Evolutionary conservation across 2,888 invertebrate genomes (phyloP).

Genomic region (Caradrina clavipalpis): DNA sequence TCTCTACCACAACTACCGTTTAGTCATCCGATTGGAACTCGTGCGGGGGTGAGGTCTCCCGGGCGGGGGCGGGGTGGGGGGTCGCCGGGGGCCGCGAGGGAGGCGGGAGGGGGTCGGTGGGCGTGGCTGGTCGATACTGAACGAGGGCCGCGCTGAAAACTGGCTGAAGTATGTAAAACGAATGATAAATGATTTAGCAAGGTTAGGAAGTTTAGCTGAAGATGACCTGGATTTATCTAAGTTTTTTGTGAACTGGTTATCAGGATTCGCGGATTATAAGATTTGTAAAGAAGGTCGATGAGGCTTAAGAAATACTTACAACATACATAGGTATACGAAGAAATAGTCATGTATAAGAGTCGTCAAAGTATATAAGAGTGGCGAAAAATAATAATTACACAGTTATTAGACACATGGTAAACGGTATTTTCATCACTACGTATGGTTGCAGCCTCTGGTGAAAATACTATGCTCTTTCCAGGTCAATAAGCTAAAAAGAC

Average conservation of each 20-base stretch:
- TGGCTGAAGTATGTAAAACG: constrained; percentile 56
- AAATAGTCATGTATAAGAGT: not conserved
- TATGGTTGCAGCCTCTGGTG: too few relatives aligned
- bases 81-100: constrained; percentile 12
- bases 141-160: constrained; percentile 50
- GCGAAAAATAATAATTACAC: not conserved
- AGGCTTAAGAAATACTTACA: not conserved
- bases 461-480: too few relatives aligned
- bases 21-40: constrained; percentile 51
- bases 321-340: not conserved
- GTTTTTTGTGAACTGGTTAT: constrained; percentile 1
- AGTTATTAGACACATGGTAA: too few relatives aligned
- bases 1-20: constrained; percentile 42
- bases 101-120: constrained; percentile 33
- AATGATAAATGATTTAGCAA: constrained; percentile 59
- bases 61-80: constrained; percentile 6
- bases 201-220: constrained; percentile 35
- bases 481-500: too few relatives aligned
- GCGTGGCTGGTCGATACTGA: constrained; percentile 64
- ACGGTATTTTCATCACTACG: not conserved
- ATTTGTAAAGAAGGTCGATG: not conserved
- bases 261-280: not conserved
- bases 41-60: constrained; percentile 40
- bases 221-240: constrained; percentile 20
- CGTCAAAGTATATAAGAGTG: not conserved